Evolutionary conservation across 2,888 invertebrate genomes (phyloP).

Genomic region (Thymelicus lineola): DNA sequence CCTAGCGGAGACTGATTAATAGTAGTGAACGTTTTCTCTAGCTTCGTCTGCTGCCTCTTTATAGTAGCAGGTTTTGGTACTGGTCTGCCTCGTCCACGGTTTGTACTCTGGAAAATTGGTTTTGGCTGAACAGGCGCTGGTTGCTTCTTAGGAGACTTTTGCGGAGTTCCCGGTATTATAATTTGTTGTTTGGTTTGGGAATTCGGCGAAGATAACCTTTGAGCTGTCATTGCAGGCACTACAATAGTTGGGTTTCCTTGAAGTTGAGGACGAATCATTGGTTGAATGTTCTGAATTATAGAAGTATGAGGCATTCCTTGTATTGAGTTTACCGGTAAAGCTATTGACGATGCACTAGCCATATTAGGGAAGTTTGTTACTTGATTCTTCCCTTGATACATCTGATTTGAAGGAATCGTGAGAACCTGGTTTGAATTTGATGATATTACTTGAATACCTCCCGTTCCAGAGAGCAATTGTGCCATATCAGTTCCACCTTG

Average conservation of each 20-base stretch:
- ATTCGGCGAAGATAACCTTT: conserved; percentile 75
- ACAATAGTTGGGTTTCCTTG: conserved; percentile 80
- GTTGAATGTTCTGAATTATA: conserved; percentile 80
- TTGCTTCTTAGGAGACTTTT: conserved; percentile 81
- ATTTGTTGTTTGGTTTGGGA: conserved; percentile 77
- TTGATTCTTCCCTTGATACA: conserved; percentile 79
- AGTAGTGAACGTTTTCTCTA: conserved; percentile 77
- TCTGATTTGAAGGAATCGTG: conserved; percentile 76
- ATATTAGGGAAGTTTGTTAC: conserved; percentile 78
- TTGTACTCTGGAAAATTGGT: conserved; percentile 77
- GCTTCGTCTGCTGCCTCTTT: conserved; percentile 79
- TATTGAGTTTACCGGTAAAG: conserved; percentile 78
- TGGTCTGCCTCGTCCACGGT: conserved; percentile 74
- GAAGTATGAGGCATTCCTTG: conserved; percentile 78
- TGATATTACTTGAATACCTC: conserved; percentile 82
- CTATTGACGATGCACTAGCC: conserved; percentile 80
- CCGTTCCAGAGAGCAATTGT: conserved; percentile 73
- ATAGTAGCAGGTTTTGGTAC: conserved; percentile 78
- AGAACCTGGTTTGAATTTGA: conserved; percentile 81
- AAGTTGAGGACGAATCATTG: conserved; percentile 79
- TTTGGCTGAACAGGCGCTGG: conserved; percentile 78
- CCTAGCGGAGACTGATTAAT: conserved; percentile 78
- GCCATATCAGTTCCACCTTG: conserved; percentile 75
- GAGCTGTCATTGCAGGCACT: conserved; percentile 76
- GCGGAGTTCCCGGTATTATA: conserved; percentile 69